These are phyloP conservation scores for Trochalopteron elliotii DNA, from an alignment of 2,113 vertebrate genomes.

Conservation along the genomic window DNA sequence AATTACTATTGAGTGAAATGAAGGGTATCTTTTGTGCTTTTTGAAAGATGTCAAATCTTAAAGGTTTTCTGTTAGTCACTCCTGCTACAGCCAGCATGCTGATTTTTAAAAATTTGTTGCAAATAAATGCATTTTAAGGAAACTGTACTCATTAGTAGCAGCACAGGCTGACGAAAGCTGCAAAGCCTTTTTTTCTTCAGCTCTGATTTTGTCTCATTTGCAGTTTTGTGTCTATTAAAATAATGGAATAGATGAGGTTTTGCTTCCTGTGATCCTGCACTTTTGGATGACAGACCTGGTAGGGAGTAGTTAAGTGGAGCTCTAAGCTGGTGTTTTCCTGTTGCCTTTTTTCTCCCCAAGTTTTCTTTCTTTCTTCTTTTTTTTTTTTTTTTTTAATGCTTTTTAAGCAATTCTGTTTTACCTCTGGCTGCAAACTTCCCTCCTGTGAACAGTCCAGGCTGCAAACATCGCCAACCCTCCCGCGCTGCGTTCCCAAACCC, in stretches of 20 bases:
- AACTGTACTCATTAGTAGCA: neutral
- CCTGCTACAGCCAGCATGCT: neutral
- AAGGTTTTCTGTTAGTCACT: neutral
- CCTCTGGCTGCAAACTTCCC: neutral
- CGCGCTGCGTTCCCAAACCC: rapidly evolving
- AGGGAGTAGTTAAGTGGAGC: neutral
- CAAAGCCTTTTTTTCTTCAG: neutral
- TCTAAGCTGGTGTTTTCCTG: neutral
- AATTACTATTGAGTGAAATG: neutral
- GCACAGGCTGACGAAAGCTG: neutral
- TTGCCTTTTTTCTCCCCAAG: neutral
- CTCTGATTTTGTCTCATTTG: neutral
- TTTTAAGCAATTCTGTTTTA: neutral
- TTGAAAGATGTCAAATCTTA: neutral
- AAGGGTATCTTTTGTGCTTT: neutral
- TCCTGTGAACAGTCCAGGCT: neutral
- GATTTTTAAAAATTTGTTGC: neutral
- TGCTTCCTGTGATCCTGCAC: neutral
- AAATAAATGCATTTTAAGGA: neutral
- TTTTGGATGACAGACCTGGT: neutral
- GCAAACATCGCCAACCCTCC: rapidly evolving
- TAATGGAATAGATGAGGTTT: neutral
- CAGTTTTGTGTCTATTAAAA: neutral
- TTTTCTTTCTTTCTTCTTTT: too few relatives aligned
- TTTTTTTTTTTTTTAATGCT: neutral